A percentile compares a stretch with the other conserved stretches of the same genome.
Conservation (phyloP, 1,140 invertebrate species). For the Notospermus geniculatus region DNA sequence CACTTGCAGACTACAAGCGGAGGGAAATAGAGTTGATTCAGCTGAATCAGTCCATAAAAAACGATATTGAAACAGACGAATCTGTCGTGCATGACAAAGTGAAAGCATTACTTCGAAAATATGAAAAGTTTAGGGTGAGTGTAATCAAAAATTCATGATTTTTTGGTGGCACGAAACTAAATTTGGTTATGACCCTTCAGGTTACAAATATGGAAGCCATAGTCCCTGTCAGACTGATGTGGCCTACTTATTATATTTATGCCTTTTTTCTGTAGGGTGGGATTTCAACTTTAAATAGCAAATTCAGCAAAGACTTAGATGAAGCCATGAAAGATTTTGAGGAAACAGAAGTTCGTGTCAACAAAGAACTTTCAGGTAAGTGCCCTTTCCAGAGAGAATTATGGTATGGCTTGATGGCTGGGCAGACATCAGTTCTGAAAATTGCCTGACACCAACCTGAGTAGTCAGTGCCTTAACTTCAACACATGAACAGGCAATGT, state of each 20-base stretch:
- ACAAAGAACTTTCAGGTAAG: constrained; percentile 32
- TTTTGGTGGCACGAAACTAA: no score
- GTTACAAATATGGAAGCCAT: not conserved
- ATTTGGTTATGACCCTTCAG: no score
- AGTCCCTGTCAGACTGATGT: no score
- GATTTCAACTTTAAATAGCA: constrained; percentile 37
- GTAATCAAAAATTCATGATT: not conserved
- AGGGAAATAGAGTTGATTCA: no score
- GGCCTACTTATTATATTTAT: not conserved
- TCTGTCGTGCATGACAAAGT: constrained; percentile 30
- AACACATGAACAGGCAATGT: no score
- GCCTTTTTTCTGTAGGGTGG: constrained; percentile 39
- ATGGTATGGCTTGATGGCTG: no score
- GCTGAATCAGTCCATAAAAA: not conserved
- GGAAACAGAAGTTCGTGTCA: constrained; percentile 25
- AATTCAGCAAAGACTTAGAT: constrained; percentile 38
- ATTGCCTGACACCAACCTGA: no score
- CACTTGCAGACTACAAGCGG: no score
- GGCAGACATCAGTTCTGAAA: no score
- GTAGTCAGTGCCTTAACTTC: no score
- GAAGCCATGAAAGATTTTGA: constrained; percentile 31
- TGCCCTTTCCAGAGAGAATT: no score
- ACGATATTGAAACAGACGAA: constrained; percentile 8
- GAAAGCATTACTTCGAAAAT: constrained; percentile 41
- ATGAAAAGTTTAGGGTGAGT: constrained; percentile 49